Conservation (phyloP, 2,113 vertebrate genomes). For the Vimba vimba region DNA sequence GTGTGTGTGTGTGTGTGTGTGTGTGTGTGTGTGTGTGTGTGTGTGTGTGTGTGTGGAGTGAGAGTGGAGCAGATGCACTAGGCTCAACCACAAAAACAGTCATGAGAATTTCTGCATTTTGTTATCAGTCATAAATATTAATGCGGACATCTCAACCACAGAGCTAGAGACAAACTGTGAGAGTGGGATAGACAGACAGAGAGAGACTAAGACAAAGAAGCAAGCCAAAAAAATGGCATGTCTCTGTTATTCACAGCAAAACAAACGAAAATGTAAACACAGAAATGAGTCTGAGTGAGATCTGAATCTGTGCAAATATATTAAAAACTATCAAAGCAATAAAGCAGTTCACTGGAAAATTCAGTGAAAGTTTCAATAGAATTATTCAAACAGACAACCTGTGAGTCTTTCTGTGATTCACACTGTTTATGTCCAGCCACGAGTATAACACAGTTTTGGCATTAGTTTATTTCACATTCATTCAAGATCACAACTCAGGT, state of each 20-base stretch:
- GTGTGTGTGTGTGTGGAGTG: background rate
- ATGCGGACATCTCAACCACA: constrained; percentile 44
- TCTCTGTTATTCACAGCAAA: constrained; percentile 36
- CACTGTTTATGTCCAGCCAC: background rate
- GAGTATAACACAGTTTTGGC: background rate
- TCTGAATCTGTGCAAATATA: constrained; percentile 22
- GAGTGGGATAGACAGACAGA: constrained; percentile 7
- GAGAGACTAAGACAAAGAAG: constrained; percentile 22
- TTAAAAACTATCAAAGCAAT: background rate
- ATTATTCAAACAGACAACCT: background rate
- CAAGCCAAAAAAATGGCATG: constrained; percentile 23
- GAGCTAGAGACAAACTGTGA: constrained; percentile 17
- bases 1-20: background rate
- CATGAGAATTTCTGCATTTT: constrained; percentile 51
- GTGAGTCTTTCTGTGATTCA: background rate
- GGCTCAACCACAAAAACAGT: constrained; percentile 48
- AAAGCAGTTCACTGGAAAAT: background rate
- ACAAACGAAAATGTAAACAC: constrained; percentile 13
- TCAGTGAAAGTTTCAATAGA: background rate
- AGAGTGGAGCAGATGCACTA: constrained; percentile 33
- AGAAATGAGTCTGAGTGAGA: constrained; percentile 12
- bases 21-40: background rate
- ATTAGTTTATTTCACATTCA: background rate
- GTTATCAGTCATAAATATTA: constrained; percentile 56
- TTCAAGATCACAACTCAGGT: background rate